Evolutionary conservation across 1,140 invertebrate genomes (phyloP).

Genomic region (Himalopsyche phryganea): DNA sequence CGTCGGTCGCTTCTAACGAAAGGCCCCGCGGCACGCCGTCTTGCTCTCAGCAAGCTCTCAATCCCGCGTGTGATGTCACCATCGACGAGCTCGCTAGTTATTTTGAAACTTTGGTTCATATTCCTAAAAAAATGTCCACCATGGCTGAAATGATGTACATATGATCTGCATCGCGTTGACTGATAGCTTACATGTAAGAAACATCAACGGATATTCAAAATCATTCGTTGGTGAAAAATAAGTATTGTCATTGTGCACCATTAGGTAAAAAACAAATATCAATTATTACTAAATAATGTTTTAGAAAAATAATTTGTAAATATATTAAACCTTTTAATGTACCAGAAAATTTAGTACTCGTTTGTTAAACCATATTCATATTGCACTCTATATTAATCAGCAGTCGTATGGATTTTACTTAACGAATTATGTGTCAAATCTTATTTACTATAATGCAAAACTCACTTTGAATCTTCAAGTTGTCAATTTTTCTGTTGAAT

Average conservation of each 20-base stretch:
- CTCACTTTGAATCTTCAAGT: too few species aligned
- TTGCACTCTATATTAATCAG: too few species aligned
- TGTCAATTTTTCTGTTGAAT: too few species aligned
- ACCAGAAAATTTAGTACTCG: too few species aligned
- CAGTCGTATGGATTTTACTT: too few species aligned
- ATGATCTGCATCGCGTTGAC: constrained; percentile 48
- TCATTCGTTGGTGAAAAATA: not conserved
- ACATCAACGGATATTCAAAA: not conserved
- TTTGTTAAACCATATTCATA: too few species aligned
- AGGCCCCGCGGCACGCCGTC: constrained; percentile 38
- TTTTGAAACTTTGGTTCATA: constrained; percentile 89
- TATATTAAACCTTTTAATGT: not conserved
- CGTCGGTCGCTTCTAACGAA: constrained; percentile 32
- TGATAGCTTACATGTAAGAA: constrained; percentile 10
- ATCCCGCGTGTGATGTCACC: constrained; percentile 71
- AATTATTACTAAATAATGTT: not conserved
- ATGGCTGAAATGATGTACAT: constrained; percentile 98
- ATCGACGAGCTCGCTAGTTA: constrained; percentile 90
- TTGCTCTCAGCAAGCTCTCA: constrained; percentile 65
- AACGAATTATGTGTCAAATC: too few species aligned
- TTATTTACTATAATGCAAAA: too few species aligned
- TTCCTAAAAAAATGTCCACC: constrained; percentile 92
- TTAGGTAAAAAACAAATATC: not conserved
- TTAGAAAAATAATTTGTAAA: not conserved
- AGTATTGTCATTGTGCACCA: not conserved